A percentile compares a stretch with the other conserved stretches of the same genome.
Evolutionary conservation across 2,888 invertebrate genomes (phyloP).

Genomic region (Choristoneura rosaceana): DNA sequence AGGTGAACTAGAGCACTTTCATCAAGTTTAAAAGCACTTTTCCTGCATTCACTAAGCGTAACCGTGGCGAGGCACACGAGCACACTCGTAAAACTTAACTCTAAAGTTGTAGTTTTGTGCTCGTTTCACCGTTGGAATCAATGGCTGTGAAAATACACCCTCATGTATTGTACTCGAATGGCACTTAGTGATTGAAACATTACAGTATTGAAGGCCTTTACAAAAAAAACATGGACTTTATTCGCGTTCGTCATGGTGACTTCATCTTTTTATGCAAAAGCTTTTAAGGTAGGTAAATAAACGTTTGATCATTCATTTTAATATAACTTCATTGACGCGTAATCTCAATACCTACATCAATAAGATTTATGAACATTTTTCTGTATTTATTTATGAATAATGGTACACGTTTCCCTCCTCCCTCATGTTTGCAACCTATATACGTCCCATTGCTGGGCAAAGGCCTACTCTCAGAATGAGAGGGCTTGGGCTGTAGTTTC

Average conservation of each 20-base stretch:
- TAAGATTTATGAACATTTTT: not conserved
- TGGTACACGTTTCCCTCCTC: too few species aligned
- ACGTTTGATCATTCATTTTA: not conserved
- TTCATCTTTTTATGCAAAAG: not conserved
- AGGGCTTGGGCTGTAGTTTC: too few species aligned
- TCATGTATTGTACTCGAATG: not conserved
- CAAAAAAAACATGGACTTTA: slow-evolving; percentile 1
- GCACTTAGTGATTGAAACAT: slow-evolving; percentile 8
- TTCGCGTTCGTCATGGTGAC: slow-evolving; percentile 8
- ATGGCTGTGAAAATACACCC: slow-evolving; percentile 22
- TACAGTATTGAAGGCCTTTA: slow-evolving; percentile 1
- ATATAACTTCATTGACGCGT: not conserved
- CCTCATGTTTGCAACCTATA: too few species aligned
- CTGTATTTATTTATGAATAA: not conserved
- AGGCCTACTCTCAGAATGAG: too few species aligned
- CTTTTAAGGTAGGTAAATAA: slow-evolving; percentile 7
- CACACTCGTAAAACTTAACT: slow-evolving; percentile 35
- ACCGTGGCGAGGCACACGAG: slow-evolving; percentile 39
- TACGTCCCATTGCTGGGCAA: too few species aligned
- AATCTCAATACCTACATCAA: not conserved
- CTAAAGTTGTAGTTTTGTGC: slow-evolving; percentile 16
- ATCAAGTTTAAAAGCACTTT: slow-evolving; percentile 48
- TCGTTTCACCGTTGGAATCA: slow-evolving; percentile 2
- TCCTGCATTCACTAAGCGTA: slow-evolving; percentile 44
- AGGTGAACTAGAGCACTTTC: slow-evolving; percentile 43